These are phyloP conservation scores for Plebejus argus DNA, from an alignment of 2,888 invertebrate species.

Conservation along the genomic window DNA sequence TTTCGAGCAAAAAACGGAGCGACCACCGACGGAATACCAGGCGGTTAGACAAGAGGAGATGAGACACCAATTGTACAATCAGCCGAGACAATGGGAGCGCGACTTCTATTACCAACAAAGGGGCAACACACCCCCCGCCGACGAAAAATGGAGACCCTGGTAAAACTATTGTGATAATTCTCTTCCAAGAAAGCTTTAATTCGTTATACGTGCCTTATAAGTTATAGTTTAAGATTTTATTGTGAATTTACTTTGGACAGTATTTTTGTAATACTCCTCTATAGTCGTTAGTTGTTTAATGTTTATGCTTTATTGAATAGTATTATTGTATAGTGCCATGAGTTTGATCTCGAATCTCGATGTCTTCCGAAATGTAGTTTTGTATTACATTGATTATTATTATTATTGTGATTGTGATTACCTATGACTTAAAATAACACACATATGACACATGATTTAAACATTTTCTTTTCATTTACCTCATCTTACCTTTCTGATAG, in stretches of 20 bases:
- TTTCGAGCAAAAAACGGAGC: slow-evolving; percentile 65
- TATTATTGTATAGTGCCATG: slow-evolving; percentile 52
- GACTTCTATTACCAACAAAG: slow-evolving; percentile 21
- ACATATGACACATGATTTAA: slow-evolving; percentile 22
- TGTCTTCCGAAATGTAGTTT: slow-evolving; percentile 59
- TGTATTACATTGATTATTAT: slow-evolving; percentile 38
- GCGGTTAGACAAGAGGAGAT: not conserved
- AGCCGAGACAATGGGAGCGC: slow-evolving; percentile 21
- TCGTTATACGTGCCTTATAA: slow-evolving; percentile 63
- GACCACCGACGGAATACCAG: slow-evolving; percentile 55
- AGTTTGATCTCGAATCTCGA: slow-evolving; percentile 78
- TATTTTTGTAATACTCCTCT: slow-evolving; percentile 27
- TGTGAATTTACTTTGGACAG: slow-evolving; percentile 23
- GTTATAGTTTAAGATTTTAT: slow-evolving; percentile 38
- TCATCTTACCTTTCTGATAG: too few relatives aligned
- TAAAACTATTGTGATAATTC: slow-evolving; percentile 68
- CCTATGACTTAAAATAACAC: slow-evolving; percentile 16
- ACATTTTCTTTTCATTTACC: slow-evolving; percentile 4
- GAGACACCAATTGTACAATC: slow-evolving; percentile 1
- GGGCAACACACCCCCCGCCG: slow-evolving; percentile 35
- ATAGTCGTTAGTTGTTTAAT: slow-evolving; percentile 26
- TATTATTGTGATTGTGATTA: slow-evolving; percentile 39
- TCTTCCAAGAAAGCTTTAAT: slow-evolving; percentile 80
- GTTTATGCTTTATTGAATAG: slow-evolving; percentile 30
- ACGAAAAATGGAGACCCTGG: slow-evolving; percentile 75